Conservation (phyloP, 2,797 vertebrate species). For the Chloroceryle amazona region DNA sequence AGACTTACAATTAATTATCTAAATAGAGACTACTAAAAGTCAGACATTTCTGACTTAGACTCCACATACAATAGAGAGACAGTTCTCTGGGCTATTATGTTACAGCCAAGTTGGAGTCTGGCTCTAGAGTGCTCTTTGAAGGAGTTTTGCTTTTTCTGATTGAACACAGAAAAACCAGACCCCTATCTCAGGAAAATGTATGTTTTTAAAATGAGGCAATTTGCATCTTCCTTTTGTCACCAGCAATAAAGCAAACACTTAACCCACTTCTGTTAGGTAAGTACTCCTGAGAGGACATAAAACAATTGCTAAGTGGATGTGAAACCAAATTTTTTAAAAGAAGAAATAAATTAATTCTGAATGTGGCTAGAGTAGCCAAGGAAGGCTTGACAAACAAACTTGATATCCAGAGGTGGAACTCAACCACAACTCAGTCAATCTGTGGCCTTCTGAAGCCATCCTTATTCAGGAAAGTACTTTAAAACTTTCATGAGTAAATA, state of each 20-base stretch:
- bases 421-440: background rate
- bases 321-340: background rate
- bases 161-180: background rate
- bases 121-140: background rate
- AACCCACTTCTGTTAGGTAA: background rate
- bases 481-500: background rate
- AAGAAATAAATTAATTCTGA: background rate
- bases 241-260: background rate
- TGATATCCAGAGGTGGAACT: background rate
- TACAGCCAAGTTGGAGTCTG: background rate
- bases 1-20: background rate
- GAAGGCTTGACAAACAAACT: background rate
- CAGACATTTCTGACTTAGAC: fast-evolving
- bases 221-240: background rate
- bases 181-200: background rate
- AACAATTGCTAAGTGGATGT: background rate
- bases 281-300: background rate
- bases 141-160: background rate
- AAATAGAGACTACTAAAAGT: background rate
- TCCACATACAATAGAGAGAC: background rate
- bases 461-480: background rate
- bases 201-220: background rate
- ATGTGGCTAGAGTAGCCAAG: background rate
- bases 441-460: background rate
- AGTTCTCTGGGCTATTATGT: background rate